Evolutionary conservation across 2,888 invertebrate genomes (phyloP).

Genomic region (Zhuqinia jingwanae): DNA sequence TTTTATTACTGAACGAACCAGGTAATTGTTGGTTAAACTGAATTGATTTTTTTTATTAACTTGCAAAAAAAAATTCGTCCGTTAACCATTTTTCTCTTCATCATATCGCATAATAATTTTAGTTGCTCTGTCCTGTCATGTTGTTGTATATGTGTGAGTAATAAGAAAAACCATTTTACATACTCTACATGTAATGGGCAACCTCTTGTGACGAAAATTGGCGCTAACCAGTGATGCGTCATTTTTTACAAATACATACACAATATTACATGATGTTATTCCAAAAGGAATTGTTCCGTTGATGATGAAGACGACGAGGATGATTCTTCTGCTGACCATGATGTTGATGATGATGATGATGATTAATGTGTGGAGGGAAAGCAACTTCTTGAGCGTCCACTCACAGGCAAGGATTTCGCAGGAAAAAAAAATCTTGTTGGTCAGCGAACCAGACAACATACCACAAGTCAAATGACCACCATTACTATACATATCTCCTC

Average conservation of each 20-base stretch:
- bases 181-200: background rate
- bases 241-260: constrained; percentile 15
- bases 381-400: constrained; percentile 56
- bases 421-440: constrained; percentile 44
- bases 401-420: constrained; percentile 35
- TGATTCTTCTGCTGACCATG: background rate
- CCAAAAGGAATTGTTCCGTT: constrained; percentile 37
- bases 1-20: constrained; percentile 5
- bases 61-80: constrained; percentile 20
- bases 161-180: constrained; percentile 41
- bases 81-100: constrained; percentile 6
- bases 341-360: constrained; percentile 4
- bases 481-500: background rate
- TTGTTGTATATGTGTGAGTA: constrained; percentile 29
- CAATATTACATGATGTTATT: constrained; percentile 8
- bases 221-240: constrained; percentile 39
- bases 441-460: constrained; percentile 28
- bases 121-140: background rate
- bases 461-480: constrained; percentile 30
- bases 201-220: background rate
- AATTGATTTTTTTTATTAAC: constrained; percentile 31
- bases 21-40: background rate
- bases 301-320: background rate
- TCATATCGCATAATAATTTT: constrained; percentile 5
- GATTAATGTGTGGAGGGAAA: constrained; percentile 61